Evolutionary conservation across 1,140 invertebrate species (phyloP), one percentile per base, ranked within the genome.

Genomic region (Drosophila mayri): DNA sequence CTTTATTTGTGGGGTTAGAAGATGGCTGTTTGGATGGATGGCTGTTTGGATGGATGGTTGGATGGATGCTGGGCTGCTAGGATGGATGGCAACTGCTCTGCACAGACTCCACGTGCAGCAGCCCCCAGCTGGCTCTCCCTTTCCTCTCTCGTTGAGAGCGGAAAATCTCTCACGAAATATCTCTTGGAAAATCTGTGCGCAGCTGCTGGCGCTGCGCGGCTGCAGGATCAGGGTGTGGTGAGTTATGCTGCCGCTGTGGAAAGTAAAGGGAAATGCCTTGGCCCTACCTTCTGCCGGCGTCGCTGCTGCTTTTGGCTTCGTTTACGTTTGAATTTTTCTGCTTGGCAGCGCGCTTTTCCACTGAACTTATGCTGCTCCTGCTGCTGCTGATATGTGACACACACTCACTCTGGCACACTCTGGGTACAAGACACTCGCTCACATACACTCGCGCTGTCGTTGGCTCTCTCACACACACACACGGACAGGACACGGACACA

Each of bases 141-240:
- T 14, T 16, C 47, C 64, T 46, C 57, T 66, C 57, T 16, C 46
- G 25, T 9, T 28, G 37, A 41, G 37, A 16, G n/a, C 4, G 44
- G 35, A 61, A 49, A 60, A 30, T 47, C 64, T 35, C 35, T 35
- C 35, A 11, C n/a, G n/a, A 3, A 35, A 35, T 12, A 12, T 30
- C 35, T 38, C 62, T 28, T 20, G 37, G 37, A 65, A 65, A 65
- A 65, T 87, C 62, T 81, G 47, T 87, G 84, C 85, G 85, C 85
- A 88, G 85, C 62, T 81, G 80, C 85, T 74, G 79, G 61, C 32
- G 32, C 59, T 73, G 57, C 65, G 32, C 65, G 68, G 54, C 81
- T 85, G 84, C 85, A 92, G 84, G 81, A 88, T 92, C 81, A 92
- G 91, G 90, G 90, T 92, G 91, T 92, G 91, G 87, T 92, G 91